Base-by-base conservation (phyloP, 2,113 vertebrate species). In the Ptyas mucosa region DNA sequence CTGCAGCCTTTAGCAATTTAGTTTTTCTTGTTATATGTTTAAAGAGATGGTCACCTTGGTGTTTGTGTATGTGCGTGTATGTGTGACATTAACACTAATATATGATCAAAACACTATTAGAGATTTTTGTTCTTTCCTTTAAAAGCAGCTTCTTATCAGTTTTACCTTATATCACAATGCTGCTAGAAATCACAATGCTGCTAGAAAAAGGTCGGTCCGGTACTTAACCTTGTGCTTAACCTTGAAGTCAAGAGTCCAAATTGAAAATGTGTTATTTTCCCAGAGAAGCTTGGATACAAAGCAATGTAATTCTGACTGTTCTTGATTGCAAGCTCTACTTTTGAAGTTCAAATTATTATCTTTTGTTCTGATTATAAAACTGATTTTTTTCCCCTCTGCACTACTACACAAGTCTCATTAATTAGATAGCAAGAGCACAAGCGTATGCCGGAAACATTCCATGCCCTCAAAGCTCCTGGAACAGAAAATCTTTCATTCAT, bases 361-460 rank as follows among this genome's bases (percentile, higher is more conserved):
- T 43, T 88, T 92, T 94, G 61, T 94, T 53, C 58, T 88, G 15
- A 69, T 96, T 96, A 96, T 81, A 91, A 93, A 88, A 94, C 89
- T 9, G 26, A 88, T 91, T 94, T 95, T 58, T 94, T 95, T 12
- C 14, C n/a, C n/a, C n/a, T n/a, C 52, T 94, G 92, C 53, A 43
- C 26, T 91, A 43, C 26, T 91, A 87, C 5, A 52, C 0, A 2
- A 54, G 24, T 92, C 29, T 93, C n/a, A 12, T 94, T 95, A 96
- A 91, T 90, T 93, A 93, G 96, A 91, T 2, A 8, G 58, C 29
- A 93, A 81, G 75, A 93, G 55, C 14, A 61, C n/a, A 85, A 93
- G 55, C 88, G 95, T 75, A 29, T 89, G 49, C 24, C 0, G 5
- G 39, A 39, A 34, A 2, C 2, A 91, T 91, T 87, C 64, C 69